Evolutionary conservation across 2,113 vertebrate genomes (phyloP), one percentile per base, ranked within the genome.

Genomic region (Sylvilagus bachmani): DNA sequence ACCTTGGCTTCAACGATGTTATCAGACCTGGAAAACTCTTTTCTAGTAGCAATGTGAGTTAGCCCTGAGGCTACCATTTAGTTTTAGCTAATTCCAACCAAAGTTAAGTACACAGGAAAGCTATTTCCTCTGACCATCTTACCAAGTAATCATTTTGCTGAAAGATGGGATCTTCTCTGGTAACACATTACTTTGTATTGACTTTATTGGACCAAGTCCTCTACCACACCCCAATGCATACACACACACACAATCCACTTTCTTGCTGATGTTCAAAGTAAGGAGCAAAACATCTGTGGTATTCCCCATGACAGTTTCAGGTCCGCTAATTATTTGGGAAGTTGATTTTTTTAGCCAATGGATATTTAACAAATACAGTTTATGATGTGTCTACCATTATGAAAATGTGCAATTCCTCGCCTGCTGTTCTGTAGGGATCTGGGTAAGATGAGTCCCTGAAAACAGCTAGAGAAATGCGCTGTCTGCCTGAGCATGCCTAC

Each of bases 51-150:
- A 74, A 13, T 86, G 49, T 86, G n/a, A 3, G 38, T 12, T 64
- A 21, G 24, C 14, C 53, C 62, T 55, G 19, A 77, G 51, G 2
- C 31, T 78, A 36, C 29, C 36, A 55, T 3, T 84, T 82, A 79
- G 69, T 44, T 44, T 44, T 44, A 44, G 44, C 44, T 44, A 44
- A 44, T 66, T 80, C 19, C 33, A 58, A 38, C 62, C 8, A 44
- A 75, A 91, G 58, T 31, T 58, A 86, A 93, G 73, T 38, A 38
- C 25, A n/a, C 67, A 77, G 55, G 24, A 90, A 95, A 91, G 44
- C 10, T 8, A 53, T 86, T 84, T 77, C 61, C 66, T 38, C 8
- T 36, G 62, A 22, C 38, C 24, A 49, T 31, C 31, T 80, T 84
- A 55, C 81, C 73, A 95, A 55, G 53, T 90, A 81, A 80, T 70